These are phyloP conservation scores for Eudyptes chrysolophus DNA, from an alignment of 2,113 vertebrate species.

Conservation along the genomic window DNA sequence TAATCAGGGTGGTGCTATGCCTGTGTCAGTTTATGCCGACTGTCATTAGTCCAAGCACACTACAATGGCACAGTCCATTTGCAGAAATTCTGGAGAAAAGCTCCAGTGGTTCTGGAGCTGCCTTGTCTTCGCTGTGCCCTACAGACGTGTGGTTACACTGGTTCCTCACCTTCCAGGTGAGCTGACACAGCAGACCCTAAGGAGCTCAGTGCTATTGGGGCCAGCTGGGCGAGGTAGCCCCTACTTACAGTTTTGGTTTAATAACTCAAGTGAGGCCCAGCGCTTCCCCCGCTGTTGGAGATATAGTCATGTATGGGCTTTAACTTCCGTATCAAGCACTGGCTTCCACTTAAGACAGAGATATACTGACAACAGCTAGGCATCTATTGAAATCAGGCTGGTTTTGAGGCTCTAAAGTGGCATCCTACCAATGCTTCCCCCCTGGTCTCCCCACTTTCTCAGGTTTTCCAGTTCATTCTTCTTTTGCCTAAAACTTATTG, in stretches of 20 bases:
- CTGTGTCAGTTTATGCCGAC: neutral
- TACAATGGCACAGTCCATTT: neutral
- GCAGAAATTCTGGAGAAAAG: neutral
- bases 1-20: neutral
- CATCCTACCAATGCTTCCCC: neutral
- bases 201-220: neutral
- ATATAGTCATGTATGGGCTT: neutral
- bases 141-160: neutral
- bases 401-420: neutral
- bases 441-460: neutral
- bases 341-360: neutral
- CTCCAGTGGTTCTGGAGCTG: neutral
- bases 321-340: fast-evolving
- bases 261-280: neutral
- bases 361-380: neutral
- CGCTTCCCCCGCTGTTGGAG: neutral
- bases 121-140: neutral
- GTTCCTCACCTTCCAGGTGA: neutral
- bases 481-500: neutral
- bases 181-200: neutral
- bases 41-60: neutral
- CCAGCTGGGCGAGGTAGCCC: neutral
- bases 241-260: neutral
- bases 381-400: neutral
- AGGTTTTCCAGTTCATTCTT: neutral